Evolutionary conservation across 2,888 invertebrate species (phyloP).

Genomic region (Galerucella pusilla): DNA sequence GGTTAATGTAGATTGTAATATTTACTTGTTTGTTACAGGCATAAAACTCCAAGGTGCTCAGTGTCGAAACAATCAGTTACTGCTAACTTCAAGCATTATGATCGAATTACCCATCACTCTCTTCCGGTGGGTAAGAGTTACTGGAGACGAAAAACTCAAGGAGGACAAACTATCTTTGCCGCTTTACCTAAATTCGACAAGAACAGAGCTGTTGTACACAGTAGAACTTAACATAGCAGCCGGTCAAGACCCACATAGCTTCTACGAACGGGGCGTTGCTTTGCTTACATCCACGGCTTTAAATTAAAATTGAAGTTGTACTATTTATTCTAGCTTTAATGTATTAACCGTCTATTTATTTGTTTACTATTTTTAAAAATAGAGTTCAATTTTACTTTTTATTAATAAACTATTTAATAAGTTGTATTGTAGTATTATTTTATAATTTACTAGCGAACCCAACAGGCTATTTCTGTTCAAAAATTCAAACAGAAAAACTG

Average conservation of each 20-base stretch:
- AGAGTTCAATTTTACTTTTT: conserved; percentile 30
- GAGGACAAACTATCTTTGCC: conserved; percentile 87
- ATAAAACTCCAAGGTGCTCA: conserved; percentile 97
- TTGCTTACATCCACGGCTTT: conserved; percentile 92
- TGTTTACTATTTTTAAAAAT: conserved; percentile 21
- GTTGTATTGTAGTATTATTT: not conserved
- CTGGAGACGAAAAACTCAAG: conserved; percentile 63
- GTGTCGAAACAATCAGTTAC: conserved; percentile 89
- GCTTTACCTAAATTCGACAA: conserved; percentile 96
- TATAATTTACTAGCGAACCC: no score
- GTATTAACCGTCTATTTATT: conserved; percentile 31
- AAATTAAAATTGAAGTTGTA: conserved; percentile 69
- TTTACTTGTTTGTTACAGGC: conserved; percentile 69
- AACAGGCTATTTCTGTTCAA: not conserved
- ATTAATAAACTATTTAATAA: conserved; percentile 30
- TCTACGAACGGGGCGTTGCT: conserved; percentile 98
- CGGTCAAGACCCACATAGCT: conserved; percentile 92
- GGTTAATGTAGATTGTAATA: not conserved
- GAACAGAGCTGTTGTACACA: conserved; percentile 94
- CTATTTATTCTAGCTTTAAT: conserved; percentile 38
- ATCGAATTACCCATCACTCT: conserved; percentile 91
- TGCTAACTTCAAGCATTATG: conserved; percentile 94
- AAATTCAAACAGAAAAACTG: no score
- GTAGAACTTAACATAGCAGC: conserved; percentile 92
- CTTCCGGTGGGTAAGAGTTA: conserved; percentile 81